phyloP scores from a whole-genome alignment of 53 echinoderm and acorn worm genomes.

The Hippasteria phrygiana region DNA sequence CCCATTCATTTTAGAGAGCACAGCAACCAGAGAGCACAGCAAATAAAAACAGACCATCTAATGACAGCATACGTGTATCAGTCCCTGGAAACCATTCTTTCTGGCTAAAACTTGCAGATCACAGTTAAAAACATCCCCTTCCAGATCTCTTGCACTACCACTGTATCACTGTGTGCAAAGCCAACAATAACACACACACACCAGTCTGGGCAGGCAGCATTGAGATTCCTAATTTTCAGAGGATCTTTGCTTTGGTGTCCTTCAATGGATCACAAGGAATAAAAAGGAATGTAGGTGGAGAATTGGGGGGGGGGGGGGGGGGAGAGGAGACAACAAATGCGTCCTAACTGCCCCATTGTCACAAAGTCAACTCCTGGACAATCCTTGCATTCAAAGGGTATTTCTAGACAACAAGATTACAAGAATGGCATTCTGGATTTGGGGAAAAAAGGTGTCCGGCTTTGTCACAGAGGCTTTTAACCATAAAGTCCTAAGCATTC shows the following conservation, averaged over 20 bases:
- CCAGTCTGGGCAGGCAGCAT: background rate
- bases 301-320: background rate
- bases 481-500: too few species aligned
- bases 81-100: too few species aligned
- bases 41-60: too few species aligned
- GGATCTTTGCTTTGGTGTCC: constrained; percentile 42
- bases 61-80: too few species aligned
- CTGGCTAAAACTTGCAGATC: too few species aligned
- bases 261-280: constrained; percentile 12
- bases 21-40: too few species aligned
- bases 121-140: too few species aligned
- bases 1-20: too few species aligned
- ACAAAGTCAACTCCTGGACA: background rate
- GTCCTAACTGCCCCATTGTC: background rate
- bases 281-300: background rate
- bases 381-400: background rate
- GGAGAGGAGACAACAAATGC: background rate
- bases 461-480: too few species aligned
- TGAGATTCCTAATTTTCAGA: background rate
- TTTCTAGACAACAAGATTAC: background rate
- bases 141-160: too few species aligned
- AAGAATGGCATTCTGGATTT: background rate
- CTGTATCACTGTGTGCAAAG: too few species aligned
- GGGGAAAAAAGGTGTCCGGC: too few species aligned
- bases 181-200: background rate